These are phyloP conservation scores for Trigoniulus corallinus DNA, from an alignment of 1,140 invertebrate species.

Conservation along the genomic window DNA sequence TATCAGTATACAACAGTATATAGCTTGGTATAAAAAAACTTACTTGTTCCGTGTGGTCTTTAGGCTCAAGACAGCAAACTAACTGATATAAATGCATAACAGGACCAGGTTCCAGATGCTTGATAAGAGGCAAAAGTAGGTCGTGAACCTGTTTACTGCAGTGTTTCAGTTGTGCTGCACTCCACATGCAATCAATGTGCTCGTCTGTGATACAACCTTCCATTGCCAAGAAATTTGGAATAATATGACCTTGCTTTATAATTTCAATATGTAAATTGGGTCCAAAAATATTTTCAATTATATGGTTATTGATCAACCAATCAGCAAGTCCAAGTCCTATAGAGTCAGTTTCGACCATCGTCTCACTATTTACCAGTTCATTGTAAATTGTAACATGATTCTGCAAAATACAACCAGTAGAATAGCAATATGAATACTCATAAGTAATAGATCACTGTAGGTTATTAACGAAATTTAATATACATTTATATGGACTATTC, in stretches of 20 bases:
- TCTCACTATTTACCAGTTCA: conserved; percentile 72
- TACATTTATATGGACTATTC: conserved; percentile 80
- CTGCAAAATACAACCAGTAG: conserved; percentile 22
- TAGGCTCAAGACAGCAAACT: conserved; percentile 64
- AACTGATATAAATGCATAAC: conserved; percentile 73
- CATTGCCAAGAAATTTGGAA: conserved; percentile 78
- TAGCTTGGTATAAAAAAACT: not conserved
- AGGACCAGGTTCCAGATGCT: conserved; percentile 68
- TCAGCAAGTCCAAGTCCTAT: conserved; percentile 65
- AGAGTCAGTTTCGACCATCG: conserved; percentile 59
- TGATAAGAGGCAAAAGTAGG: conserved; percentile 69
- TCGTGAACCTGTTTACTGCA: conserved; percentile 86
- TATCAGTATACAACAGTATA: not conserved
- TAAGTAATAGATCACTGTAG: not conserved
- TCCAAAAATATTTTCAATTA: conserved; percentile 86
- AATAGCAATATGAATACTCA: not conserved
- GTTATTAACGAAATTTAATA: not conserved
- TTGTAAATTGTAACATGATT: conserved; percentile 79
- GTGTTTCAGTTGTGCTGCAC: conserved; percentile 81
- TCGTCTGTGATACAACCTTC: conserved; percentile 76
- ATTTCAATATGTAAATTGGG: conserved; percentile 90
- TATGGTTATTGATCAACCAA: conserved; percentile 78
- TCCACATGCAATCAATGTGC: conserved; percentile 85
- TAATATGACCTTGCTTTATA: conserved; percentile 85
- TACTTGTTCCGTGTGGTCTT: conserved; percentile 78